phyloP scores from a whole-genome alignment of 53 echinoderm and acorn worm species.

The Stichopus horrens region DNA sequence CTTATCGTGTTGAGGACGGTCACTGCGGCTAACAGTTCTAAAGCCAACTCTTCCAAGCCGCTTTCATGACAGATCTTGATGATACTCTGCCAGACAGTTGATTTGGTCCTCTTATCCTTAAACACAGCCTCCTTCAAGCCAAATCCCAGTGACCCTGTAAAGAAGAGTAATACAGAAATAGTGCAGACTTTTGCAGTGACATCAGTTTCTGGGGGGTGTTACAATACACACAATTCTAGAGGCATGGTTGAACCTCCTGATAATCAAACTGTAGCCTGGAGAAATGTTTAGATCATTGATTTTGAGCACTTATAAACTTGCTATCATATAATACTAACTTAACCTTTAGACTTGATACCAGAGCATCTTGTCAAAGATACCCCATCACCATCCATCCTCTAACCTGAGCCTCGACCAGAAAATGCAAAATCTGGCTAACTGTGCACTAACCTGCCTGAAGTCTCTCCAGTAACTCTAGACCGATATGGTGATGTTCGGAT shows the following conservation, averaged over 20 bases:
- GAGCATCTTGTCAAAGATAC: too few relatives aligned
- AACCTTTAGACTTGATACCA: too few relatives aligned
- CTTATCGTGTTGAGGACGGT: conserved; percentile 73
- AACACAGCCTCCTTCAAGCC: conserved; percentile 77
- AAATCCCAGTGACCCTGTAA: neutral
- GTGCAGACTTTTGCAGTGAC: too few relatives aligned
- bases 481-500: conserved; percentile 72
- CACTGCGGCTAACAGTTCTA: conserved; percentile 76
- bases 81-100: conserved; percentile 68
- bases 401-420: too few relatives aligned
- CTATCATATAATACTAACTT: too few relatives aligned
- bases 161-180: neutral
- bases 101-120: conserved; percentile 63
- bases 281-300: too few relatives aligned
- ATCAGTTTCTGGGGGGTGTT: too few relatives aligned
- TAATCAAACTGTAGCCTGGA: too few relatives aligned
- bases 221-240: too few relatives aligned
- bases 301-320: too few relatives aligned
- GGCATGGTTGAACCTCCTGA: too few relatives aligned
- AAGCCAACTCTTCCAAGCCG: conserved; percentile 69
- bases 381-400: too few relatives aligned
- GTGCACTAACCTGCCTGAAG: conserved; percentile 57
- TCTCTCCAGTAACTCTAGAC: conserved; percentile 68
- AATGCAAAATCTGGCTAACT: neutral
- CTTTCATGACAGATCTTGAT: conserved; percentile 72